Conservation (phyloP, 2,113 vertebrate species). For the Gobius niger region DNA sequence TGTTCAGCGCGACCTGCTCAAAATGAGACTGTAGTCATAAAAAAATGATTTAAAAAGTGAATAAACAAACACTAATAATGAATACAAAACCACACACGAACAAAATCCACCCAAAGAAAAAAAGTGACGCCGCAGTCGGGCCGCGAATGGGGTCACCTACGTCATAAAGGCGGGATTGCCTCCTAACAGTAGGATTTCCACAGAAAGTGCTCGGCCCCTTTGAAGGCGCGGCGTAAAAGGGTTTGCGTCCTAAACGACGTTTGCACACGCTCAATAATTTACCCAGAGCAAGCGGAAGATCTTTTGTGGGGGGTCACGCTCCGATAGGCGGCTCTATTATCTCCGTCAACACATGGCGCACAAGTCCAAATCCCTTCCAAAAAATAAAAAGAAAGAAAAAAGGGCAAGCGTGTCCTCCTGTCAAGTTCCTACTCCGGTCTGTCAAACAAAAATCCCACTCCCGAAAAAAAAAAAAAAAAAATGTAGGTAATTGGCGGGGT, state of each 20-base stretch:
- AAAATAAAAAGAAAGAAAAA: slow-evolving; percentile 3
- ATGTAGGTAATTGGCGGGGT: slow-evolving; percentile 45
- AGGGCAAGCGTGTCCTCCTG: neutral
- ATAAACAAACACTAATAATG: too few species aligned
- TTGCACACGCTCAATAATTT: slow-evolving; percentile 58
- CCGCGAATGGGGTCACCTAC: too few species aligned
- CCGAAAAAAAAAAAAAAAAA: slow-evolving; percentile 23
- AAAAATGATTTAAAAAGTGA: too few species aligned
- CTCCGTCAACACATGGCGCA: slow-evolving; percentile 35
- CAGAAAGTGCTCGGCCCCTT: neutral
- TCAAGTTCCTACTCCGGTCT: slow-evolving; percentile 3
- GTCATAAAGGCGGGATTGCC: too few species aligned
- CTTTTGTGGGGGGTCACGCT: slow-evolving; percentile 42
- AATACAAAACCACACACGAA: too few species aligned
- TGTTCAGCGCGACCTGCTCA: too few species aligned
- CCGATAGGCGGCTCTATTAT: slow-evolving; percentile 25
- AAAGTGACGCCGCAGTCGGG: too few species aligned
- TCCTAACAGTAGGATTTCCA: neutral
- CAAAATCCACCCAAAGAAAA: too few species aligned
- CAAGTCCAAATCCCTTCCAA: slow-evolving; percentile 24
- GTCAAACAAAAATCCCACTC: slow-evolving; percentile 23
- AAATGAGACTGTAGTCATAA: too few species aligned
- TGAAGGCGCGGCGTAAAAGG: slow-evolving; percentile 4
- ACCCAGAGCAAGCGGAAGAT: slow-evolving; percentile 41
- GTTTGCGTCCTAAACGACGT: slow-evolving; percentile 30